Conservation (phyloP, 2,797 vertebrate species). For the Kryptolebias ocellatus region DNA sequence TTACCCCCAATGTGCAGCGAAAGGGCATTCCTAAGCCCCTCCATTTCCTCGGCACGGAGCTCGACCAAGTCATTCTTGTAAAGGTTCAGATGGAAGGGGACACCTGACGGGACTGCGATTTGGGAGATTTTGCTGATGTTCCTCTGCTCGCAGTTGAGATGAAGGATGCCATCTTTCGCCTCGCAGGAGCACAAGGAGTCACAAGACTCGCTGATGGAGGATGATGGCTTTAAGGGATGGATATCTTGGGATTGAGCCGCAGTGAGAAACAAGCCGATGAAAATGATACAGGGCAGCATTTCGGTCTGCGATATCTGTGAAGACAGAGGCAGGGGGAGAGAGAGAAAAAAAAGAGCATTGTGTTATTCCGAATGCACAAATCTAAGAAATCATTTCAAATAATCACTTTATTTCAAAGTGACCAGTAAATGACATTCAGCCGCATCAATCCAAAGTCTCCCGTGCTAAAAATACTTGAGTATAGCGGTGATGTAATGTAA, state of each 20-base stretch:
- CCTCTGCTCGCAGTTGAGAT: conserved; percentile 93
- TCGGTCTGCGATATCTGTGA: conserved; percentile 75
- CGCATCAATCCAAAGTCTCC: neutral
- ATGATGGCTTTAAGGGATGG: conserved; percentile 77
- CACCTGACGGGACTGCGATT: conserved; percentile 88
- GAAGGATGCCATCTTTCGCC: conserved; percentile 89
- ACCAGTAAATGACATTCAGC: neutral
- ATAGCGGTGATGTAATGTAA: neutral
- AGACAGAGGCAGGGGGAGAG: conserved; percentile 37
- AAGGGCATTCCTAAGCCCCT: conserved; percentile 87
- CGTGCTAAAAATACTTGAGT: conserved; percentile 13
- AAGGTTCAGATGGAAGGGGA: conserved; percentile 93
- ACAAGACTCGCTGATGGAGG: conserved; percentile 84
- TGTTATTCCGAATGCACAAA: conserved; percentile 12
- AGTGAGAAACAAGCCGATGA: conserved; percentile 82
- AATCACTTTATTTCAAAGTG: no score
- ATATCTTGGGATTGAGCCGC: conserved; percentile 79
- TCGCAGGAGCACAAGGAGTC: conserved; percentile 91
- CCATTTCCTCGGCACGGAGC: conserved; percentile 89
- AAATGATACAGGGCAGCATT: conserved; percentile 89
- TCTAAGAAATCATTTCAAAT: neutral
- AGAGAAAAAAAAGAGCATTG: conserved; percentile 29
- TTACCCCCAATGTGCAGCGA: conserved; percentile 96
- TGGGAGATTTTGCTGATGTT: conserved; percentile 91
- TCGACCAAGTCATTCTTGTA: conserved; percentile 92